A percentile compares a stretch with the other conserved stretches of the same genome.
phyloP scores from a whole-genome alignment of 2,113 vertebrate genomes.

The Podiceps cristatus region DNA sequence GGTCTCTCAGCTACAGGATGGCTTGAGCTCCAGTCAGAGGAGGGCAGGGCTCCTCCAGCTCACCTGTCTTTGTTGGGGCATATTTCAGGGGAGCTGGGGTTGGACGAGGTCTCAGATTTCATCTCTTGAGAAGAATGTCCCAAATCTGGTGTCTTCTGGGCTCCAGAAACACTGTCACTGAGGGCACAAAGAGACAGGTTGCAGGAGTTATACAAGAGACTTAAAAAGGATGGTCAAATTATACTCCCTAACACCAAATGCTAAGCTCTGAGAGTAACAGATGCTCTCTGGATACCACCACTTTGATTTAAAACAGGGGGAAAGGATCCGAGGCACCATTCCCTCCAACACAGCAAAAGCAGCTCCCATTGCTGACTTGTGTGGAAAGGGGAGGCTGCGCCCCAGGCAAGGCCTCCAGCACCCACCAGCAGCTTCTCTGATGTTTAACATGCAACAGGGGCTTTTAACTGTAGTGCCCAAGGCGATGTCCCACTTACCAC shows the following conservation, averaged over 20 bases:
- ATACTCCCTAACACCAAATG: not conserved
- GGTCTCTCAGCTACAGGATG: not conserved
- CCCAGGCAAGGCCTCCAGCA: not conserved
- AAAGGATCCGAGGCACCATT: not conserved
- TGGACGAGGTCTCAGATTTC: conserved; percentile 88
- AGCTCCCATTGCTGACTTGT: not conserved
- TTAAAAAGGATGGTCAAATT: not conserved
- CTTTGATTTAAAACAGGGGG: not conserved
- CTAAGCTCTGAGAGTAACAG: not conserved
- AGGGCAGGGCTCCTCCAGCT: not conserved
- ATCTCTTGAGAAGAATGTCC: conserved; percentile 87
- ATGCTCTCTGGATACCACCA: not conserved
- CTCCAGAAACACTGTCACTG: conserved; percentile 83
- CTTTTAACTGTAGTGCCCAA: not conserved
- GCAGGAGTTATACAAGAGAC: accelerated
- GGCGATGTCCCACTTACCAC: conserved; percentile 74
- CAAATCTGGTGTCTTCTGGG: conserved; percentile 86
- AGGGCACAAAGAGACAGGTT: not conserved
- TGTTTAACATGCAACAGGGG: accelerated
- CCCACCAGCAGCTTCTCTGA: not conserved
- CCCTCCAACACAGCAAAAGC: accelerated
- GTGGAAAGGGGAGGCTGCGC: not conserved
- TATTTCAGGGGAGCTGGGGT: conserved; percentile 94
- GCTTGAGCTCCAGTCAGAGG: not conserved
- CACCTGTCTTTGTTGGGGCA: conserved; percentile 91